Evolutionary conservation across 2,113 vertebrate genomes (phyloP), one percentile per base, ranked within the genome.

Genomic region (Suricata suricatta): DNA sequence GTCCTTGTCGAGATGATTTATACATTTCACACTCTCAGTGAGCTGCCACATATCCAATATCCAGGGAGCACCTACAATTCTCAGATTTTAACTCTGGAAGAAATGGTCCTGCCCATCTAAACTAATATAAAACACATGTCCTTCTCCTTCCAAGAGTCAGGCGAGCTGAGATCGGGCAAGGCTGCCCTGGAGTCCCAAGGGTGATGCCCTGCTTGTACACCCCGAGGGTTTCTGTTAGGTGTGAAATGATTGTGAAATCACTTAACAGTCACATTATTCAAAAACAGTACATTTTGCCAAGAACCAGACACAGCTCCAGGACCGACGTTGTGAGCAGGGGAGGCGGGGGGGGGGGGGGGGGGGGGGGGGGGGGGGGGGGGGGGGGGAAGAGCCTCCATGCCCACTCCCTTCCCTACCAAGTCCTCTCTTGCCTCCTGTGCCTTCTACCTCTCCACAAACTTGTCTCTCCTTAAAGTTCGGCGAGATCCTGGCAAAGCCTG

Each of bases 231-330:
- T 96, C 94, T 97, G 44, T 74, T 80, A 97, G 91, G 87, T 97
- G 89, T 87, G 66, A 97, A 96, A 93, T n/a, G n/a, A 79, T 92
- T 94, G 72, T 80, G 88, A 90, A 98, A 91, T 74, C 95, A 95
- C 64, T 92, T 91, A 93, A 90, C 33, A 90, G 88, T 90, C 35
- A 25, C 63, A 82, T 77, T 96, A 93, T 93, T 97, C 57, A 94
- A 92, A 97, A 94, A 60, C 7, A 54, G 68, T 66, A 47, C 54
- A 68, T 84, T 85, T 77, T 90, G 64, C 92, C 94, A 95, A 96
- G 88, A 96, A 97, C 87, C 41, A 85, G 71, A 95, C 9, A 63
- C 52, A 88, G 74, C 76, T 94, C 66, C 85, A 91, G 85, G 68
- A 76, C 17, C 27, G 2, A 63, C 25, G 72, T 1, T 72, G 31